Evolutionary conservation across 2,888 invertebrate genomes (phyloP), one percentile per base, ranked within the genome.

Genomic region (Drosophila falleni): DNA sequence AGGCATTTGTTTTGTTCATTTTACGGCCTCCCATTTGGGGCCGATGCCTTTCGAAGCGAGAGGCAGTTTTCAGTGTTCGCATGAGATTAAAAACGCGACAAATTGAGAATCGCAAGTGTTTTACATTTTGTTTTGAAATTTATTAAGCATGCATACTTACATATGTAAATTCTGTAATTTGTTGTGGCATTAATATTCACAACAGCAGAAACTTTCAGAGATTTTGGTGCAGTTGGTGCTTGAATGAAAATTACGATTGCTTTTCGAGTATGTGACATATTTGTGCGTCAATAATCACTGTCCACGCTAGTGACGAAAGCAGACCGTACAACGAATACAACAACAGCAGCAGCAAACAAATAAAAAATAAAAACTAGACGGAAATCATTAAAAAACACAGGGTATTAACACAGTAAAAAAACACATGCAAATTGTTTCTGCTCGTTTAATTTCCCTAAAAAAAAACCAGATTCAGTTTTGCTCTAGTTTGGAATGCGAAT

Each of bases 51-150:
- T 46, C 62, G 54, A 26, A 35, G 16, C 35, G 46, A 66, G 19
- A 35, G 62, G 37, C 60, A 29, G 44, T 71, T 66, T 71, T 69
- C 71, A 49, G 75, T 71, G 35, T 49, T 70, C 39, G 47, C 44
- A 58, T 56, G 44, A 31, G 66, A 33, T 56, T 19, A 55, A 46
- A 68, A 54, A 44, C 62, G 58, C 29, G 44, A 44, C 33, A 35
- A 26, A 15, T 61, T 61, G n/a, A 49, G 26, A 50, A 29, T 56
- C 51, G 55, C 47, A 56, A 53, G 54, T 58, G 41, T 55, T 55
- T 70, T 47, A 42, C 37, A 65, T 37, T 33, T 35, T 33, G 19
- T 51, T 35, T 67, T 29, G 1, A 35, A 50, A 60, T 47, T 10
- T 26, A 42, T 10, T 41, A 39, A 53, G 33, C 23, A 15, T 51